Percentiles rank a stretch among this genome's conserved stretches.
Evolutionary conservation across 2,888 invertebrate species (phyloP).

Genomic region (Neoitamus cyanurus): DNA sequence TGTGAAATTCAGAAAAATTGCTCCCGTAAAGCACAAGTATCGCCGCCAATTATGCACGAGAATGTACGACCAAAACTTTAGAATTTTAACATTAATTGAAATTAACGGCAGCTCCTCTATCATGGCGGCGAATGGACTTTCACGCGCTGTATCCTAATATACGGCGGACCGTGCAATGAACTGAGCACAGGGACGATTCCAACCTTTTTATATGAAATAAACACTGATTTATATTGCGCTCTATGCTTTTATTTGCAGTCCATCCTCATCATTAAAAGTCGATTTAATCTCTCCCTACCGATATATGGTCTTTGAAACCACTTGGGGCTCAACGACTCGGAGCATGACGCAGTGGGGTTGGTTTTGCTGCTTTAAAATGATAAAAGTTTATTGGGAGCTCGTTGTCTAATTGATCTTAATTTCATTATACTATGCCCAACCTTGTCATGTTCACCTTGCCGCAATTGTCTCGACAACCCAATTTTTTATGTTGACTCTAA

Average conservation of each 20-base stretch:
- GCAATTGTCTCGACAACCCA: no score
- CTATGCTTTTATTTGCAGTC: background rate
- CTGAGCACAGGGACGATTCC: background rate
- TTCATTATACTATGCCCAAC: no score
- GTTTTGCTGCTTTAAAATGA: no score
- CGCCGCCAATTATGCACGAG: slow-evolving; percentile 42
- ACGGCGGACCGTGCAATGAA: background rate
- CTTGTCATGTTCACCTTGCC: no score
- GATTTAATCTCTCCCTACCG: background rate
- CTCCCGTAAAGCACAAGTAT: slow-evolving; percentile 26
- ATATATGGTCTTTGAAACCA: no score
- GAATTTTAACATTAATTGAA: slow-evolving; percentile 35
- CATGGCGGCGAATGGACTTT: background rate
- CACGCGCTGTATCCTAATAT: background rate
- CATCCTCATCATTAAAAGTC: background rate
- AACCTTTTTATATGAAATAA: background rate
- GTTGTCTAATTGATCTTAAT: no score
- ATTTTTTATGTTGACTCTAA: background rate
- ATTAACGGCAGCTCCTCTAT: slow-evolving; percentile 15
- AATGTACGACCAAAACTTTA: slow-evolving; percentile 41
- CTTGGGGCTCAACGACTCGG: no score
- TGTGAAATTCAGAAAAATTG: slow-evolving; percentile 38
- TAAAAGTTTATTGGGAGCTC: no score
- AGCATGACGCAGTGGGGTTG: no score
- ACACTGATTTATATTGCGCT: background rate